Evolutionary conservation across 2,888 invertebrate genomes (phyloP).

Genomic region (Amblyjoppa proteus): DNA sequence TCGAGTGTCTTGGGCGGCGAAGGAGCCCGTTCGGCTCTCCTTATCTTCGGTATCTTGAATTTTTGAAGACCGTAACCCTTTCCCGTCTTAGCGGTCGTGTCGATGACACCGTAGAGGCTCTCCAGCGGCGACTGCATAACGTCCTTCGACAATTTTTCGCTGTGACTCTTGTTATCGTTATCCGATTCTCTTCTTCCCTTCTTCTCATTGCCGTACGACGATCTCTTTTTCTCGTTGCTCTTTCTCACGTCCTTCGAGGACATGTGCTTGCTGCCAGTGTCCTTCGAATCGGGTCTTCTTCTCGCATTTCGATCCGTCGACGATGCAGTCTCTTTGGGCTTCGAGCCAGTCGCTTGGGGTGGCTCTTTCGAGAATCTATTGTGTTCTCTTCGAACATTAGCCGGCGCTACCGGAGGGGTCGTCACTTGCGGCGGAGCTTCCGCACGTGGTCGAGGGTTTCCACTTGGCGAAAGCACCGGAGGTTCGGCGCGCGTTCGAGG

Average conservation of each 20-base stretch:
- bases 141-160: constrained; percentile 75
- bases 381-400: constrained; percentile 70
- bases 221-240: constrained; percentile 55
- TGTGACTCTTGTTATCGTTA: constrained; percentile 69
- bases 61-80: constrained; percentile 86
- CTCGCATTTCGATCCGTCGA: constrained; percentile 74
- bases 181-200: constrained; percentile 67
- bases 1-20: constrained; percentile 70
- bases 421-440: constrained; percentile 52
- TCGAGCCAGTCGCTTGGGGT: constrained; percentile 14
- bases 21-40: constrained; percentile 77
- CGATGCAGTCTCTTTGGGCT: constrained; percentile 52
- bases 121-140: constrained; percentile 85
- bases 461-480: background rate
- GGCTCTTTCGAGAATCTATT: constrained; percentile 76
- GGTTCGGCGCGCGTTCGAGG: constrained; percentile 47
- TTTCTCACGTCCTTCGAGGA: constrained; percentile 53
- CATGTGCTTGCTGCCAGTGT: constrained; percentile 40
- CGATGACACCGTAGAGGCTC: constrained; percentile 85
- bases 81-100: constrained; percentile 83
- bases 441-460: constrained; percentile 71
- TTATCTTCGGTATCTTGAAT: constrained; percentile 87
- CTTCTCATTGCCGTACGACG: constrained; percentile 54
- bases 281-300: constrained; percentile 70
- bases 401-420: constrained; percentile 28